Evolutionary conservation across 2,797 vertebrate genomes (phyloP).

Genomic region (Sorex maritimensis): DNA sequence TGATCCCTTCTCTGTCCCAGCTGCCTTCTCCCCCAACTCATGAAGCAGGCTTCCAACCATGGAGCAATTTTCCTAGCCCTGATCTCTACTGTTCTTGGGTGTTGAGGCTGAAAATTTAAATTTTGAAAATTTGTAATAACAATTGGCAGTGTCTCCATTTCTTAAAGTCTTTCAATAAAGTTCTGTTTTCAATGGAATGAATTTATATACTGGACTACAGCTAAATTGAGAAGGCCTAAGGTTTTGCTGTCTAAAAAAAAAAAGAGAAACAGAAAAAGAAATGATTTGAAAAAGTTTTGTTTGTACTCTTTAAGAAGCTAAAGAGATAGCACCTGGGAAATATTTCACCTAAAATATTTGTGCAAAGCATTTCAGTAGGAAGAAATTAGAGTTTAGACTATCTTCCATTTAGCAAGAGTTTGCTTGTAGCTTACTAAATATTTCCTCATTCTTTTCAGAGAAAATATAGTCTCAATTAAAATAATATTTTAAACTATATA

Average conservation of each 20-base stretch:
- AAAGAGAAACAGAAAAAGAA: neutral
- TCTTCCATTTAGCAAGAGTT: neutral
- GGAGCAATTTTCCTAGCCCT: no score
- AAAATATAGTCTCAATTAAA: neutral
- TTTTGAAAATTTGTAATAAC: neutral
- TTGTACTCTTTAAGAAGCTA: neutral
- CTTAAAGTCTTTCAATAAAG: neutral
- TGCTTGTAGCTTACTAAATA: neutral
- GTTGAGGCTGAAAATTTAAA: conserved; percentile 14
- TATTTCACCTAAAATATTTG: neutral
- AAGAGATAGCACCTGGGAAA: neutral
- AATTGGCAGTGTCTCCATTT: conserved; percentile 13
- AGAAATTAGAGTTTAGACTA: neutral
- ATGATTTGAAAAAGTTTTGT: neutral
- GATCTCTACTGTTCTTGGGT: no score
- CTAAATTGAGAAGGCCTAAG: neutral
- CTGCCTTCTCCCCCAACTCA: no score
- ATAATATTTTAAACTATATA: neutral
- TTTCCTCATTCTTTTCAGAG: neutral
- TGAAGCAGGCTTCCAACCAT: no score
- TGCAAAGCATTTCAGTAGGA: neutral
- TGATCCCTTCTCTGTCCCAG: no score
- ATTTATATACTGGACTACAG: neutral
- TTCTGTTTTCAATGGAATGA: neutral
- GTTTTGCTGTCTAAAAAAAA: conserved; percentile 22